Evolutionary conservation across 2,888 invertebrate genomes (phyloP), one percentile per base, ranked within the genome.

Genomic region (Arge pagana): DNA sequence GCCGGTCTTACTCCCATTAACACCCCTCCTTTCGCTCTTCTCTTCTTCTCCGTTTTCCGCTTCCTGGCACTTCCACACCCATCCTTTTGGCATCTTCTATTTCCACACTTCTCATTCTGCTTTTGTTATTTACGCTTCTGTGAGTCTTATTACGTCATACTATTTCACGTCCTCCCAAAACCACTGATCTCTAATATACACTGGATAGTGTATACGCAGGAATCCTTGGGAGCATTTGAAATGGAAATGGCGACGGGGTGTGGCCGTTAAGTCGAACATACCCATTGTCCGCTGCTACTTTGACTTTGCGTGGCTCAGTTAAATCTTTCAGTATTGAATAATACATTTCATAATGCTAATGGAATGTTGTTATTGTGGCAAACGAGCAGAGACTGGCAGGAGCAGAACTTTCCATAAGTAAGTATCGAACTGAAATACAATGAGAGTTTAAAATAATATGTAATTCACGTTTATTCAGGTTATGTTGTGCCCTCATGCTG

Each of bases 141-240:
- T n/a, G n/a, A n/a, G n/a, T n/a, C n/a, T n/a, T n/a, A n/a, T n/a
- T n/a, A n/a, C n/a, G 28, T 26, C n/a, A 26, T 26, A 10, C n/a
- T 26, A 10, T 8, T 3, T 26, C 28, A 26, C 28, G n/a, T 26
- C 2, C n/a, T 3, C n/a, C 4, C 2, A 11, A 26, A 26, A 26
- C 26, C 40, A 39, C 40, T 40, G 40, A 26, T 40, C 40, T 39
- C 39, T 39, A 39, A 13, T 39, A 39, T 39, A 23, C 39, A 39
- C 39, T 39, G 39, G 24, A 39, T 39, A 39, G 39, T 19, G 39
- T 19, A 39, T 39, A 39, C 23, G 16, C 26, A 26, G 28, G 5
- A 41, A 41, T 41, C 41, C 18, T 41, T 16, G 41, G 26, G 41
- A 28, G 41, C 28, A 41, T 41, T 41, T 28, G 41, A 26, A 26